phyloP scores from a whole-genome alignment of 2,113 vertebrate species.

The Edolisoma coerulescens region DNA sequence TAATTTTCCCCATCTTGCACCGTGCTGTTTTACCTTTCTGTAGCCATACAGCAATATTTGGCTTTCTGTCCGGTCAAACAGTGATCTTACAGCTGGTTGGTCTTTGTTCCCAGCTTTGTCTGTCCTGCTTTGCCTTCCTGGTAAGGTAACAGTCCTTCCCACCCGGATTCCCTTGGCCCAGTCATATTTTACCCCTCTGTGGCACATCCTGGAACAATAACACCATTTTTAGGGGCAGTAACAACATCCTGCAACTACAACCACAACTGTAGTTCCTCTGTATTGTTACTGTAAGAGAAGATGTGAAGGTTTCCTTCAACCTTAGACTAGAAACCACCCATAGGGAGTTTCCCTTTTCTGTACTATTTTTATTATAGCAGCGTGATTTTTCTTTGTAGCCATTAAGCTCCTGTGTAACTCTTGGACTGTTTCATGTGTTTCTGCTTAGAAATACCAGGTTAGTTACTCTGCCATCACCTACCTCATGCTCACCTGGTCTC shows the following conservation, averaged over 20 bases:
- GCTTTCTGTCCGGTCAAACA: background rate
- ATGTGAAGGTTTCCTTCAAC: background rate
- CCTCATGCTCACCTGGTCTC: background rate
- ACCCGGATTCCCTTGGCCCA: background rate
- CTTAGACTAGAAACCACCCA: background rate
- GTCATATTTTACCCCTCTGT: background rate
- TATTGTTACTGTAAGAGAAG: background rate
- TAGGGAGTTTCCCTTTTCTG: background rate
- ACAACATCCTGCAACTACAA: background rate
- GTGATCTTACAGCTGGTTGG: background rate
- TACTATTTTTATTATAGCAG: constrained; percentile 20
- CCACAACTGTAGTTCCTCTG: background rate
- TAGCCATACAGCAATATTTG: background rate
- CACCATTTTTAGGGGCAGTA: background rate
- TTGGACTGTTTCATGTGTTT: background rate
- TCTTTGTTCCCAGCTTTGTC: background rate
- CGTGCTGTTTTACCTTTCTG: background rate
- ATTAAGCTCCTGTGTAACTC: background rate
- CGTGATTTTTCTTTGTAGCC: background rate
- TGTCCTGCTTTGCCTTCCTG: background rate
- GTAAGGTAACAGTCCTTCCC: background rate
- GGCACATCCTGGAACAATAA: fast-evolving
- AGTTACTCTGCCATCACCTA: background rate
- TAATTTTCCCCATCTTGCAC: background rate
- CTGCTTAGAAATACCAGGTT: background rate